These are phyloP conservation scores for Pristionchus arcanus DNA, from an alignment of 2,888 invertebrate genomes.

Conservation along the genomic window DNA sequence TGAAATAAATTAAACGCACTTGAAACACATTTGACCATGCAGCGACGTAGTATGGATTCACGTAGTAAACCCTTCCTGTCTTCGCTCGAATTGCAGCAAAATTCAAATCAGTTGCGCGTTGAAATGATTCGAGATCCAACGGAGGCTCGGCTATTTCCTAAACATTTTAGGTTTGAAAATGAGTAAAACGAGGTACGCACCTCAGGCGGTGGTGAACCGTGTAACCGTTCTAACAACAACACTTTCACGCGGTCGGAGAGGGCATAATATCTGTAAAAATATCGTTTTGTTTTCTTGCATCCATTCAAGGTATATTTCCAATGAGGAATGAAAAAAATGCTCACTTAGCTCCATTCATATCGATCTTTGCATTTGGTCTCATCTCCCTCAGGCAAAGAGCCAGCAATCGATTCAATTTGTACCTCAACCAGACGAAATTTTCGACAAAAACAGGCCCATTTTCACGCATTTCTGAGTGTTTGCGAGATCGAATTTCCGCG, in stretches of 20 bases:
- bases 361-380: constrained; percentile 75
- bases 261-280: constrained; percentile 72
- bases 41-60: constrained; percentile 78
- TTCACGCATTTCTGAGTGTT: constrained; percentile 41
- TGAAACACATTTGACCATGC: constrained; percentile 79
- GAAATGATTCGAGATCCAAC: constrained; percentile 75
- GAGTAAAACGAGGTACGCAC: constrained; percentile 54
- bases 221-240: constrained; percentile 76
- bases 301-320: neutral
- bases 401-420: constrained; percentile 77
- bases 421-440: constrained; percentile 59
- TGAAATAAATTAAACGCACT: constrained; percentile 56
- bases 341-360: constrained; percentile 73
- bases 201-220: constrained; percentile 77
- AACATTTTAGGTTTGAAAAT: constrained; percentile 26
- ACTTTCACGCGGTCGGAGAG: constrained; percentile 79
- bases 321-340: neutral
- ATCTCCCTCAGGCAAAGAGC: constrained; percentile 77
- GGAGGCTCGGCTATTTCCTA: constrained; percentile 78
- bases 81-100: constrained; percentile 78
- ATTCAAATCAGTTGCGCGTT: constrained; percentile 74
- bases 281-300: neutral
- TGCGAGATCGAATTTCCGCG: constrained; percentile 6
- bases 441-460: neutral
- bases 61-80: constrained; percentile 76